phyloP scores from a whole-genome alignment of 2,113 vertebrate species.

The Antechinus flavipes region DNA sequence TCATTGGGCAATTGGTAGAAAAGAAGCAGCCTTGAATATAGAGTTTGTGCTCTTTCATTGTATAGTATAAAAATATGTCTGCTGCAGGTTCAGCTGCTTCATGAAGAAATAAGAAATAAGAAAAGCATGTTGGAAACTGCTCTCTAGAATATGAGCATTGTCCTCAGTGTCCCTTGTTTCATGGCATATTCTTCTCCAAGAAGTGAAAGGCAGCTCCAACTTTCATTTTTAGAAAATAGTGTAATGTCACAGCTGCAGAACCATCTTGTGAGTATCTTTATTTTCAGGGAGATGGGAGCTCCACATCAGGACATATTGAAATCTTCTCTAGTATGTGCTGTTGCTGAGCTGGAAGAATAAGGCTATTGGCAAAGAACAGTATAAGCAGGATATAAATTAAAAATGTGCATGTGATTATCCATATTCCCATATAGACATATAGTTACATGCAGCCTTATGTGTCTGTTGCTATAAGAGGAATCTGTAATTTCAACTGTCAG shows the following conservation, averaged over 20 bases:
- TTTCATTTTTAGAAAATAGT: conserved; percentile 19
- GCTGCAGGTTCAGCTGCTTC: neutral
- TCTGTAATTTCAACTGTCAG: conserved; percentile 15
- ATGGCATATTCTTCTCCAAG: conserved; percentile 16
- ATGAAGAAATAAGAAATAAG: conserved; percentile 14
- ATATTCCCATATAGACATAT: neutral
- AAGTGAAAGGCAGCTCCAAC: neutral
- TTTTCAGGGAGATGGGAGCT: conserved; percentile 32
- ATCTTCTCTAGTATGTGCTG: neutral
- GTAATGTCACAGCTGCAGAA: neutral
- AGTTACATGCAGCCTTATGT: neutral
- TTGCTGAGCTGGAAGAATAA: neutral
- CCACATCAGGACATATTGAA: neutral
- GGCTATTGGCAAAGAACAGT: neutral
- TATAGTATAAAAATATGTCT: too few species aligned
- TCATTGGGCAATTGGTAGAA: neutral
- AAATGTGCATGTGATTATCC: neutral
- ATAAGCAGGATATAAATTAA: conserved; percentile 1
- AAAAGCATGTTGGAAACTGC: conserved; percentile 33
- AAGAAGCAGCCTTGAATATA: neutral
- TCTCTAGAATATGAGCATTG: conserved; percentile 13
- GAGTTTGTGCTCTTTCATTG: neutral
- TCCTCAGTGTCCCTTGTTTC: neutral
- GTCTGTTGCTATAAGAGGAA: neutral
- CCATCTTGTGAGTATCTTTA: conserved; percentile 25